Conservation (phyloP, 2,797 vertebrate species). For the Falco columbarius region DNA sequence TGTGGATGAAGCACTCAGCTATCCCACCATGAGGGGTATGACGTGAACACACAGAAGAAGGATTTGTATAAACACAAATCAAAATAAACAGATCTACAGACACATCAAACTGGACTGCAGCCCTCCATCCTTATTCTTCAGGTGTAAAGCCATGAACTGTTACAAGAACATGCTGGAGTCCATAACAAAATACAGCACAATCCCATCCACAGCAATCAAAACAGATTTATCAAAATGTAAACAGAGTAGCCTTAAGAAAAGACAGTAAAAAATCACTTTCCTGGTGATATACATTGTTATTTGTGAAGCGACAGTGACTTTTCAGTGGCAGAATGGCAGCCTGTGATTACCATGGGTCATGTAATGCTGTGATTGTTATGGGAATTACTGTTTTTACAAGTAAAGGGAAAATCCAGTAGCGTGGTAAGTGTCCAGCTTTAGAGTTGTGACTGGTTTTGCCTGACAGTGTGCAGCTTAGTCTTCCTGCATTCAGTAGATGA, state of each 20-base stretch:
- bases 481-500: neutral
- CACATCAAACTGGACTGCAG: neutral
- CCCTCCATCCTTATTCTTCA: neutral
- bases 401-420: neutral
- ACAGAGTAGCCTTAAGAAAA: neutral
- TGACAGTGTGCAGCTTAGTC: neutral
- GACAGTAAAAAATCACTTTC: neutral
- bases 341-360: neutral
- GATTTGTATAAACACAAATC: neutral
- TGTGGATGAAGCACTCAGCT: neutral
- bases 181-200: neutral
- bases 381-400: neutral
- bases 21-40: neutral
- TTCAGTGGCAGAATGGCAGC: neutral
- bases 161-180: neutral
- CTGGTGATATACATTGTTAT: neutral
- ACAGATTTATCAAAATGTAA: neutral
- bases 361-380: neutral
- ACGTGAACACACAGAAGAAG: neutral
- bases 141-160: neutral
- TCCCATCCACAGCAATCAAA: neutral
- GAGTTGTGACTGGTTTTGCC: neutral
- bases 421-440: neutral
- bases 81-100: neutral
- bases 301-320: neutral